These are phyloP conservation scores for Epinephelus malabaricus DNA, from an alignment of 2,797 vertebrate species.

Conservation along the genomic window DNA sequence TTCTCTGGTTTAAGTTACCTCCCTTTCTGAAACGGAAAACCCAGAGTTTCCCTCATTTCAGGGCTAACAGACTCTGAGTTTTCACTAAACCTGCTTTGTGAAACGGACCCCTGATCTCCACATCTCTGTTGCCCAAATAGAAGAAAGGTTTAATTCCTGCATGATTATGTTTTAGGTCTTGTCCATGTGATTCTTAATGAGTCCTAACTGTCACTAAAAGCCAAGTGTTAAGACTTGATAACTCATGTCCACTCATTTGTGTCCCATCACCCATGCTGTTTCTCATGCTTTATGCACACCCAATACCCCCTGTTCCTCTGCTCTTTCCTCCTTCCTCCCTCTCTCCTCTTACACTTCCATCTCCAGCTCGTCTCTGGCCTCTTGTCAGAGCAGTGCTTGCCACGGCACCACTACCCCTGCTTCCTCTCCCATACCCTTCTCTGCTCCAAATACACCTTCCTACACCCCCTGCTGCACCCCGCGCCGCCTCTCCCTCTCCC, in stretches of 20 bases:
- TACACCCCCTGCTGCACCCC: slow-evolving; percentile 95
- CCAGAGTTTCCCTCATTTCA: too few relatives aligned
- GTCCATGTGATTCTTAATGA: not conserved
- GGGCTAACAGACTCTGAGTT: too few relatives aligned
- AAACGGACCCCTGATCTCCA: not conserved
- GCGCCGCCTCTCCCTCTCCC: slow-evolving; percentile 94
- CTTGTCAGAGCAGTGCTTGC: slow-evolving; percentile 67
- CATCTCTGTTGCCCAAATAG: not conserved
- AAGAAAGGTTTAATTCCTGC: not conserved
- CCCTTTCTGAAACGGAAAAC: too few relatives aligned
- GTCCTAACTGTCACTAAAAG: slow-evolving; percentile 4
- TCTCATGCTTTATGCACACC: not conserved
- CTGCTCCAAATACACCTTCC: slow-evolving; percentile 88
- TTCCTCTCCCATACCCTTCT: slow-evolving; percentile 82
- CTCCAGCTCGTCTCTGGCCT: slow-evolving; percentile 85
- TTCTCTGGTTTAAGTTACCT: too few relatives aligned
- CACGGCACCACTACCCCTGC: slow-evolving; percentile 70
- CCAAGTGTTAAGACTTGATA: not conserved
- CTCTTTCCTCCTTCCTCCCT: not conserved
- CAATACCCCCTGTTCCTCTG: not conserved
- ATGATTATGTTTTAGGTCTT: not conserved
- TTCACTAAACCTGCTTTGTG: too few relatives aligned
- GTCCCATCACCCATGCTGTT: slow-evolving; percentile 3
- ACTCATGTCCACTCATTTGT: slow-evolving; percentile 26
- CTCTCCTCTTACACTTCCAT: not conserved